Percentiles rank a stretch among this genome's conserved stretches.
phyloP scores from a whole-genome alignment of 1,140 invertebrate genomes.

The Drosophila elegans region DNA sequence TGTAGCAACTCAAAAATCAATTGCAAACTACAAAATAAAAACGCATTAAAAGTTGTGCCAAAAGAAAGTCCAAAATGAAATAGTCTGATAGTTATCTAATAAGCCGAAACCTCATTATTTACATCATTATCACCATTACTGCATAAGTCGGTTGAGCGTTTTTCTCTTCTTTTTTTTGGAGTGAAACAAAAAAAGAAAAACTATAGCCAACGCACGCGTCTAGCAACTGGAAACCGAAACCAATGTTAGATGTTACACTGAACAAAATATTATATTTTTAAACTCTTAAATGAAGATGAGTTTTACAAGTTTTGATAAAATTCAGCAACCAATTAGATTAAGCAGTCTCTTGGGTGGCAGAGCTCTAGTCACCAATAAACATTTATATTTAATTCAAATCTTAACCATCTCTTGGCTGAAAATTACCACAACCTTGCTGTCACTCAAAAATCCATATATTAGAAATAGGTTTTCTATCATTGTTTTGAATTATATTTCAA shows the following conservation, averaged over 20 bases:
- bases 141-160: slow-evolving; percentile 33
- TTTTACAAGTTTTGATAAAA: too few species aligned
- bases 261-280: neutral
- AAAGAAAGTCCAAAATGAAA: slow-evolving; percentile 24
- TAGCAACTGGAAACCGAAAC: slow-evolving; percentile 53
- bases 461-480: too few species aligned
- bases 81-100: slow-evolving; percentile 46
- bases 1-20: neutral
- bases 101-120: slow-evolving; percentile 33
- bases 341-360: too few species aligned
- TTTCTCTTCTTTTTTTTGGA: slow-evolving; percentile 23
- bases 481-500: too few species aligned
- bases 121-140: slow-evolving; percentile 30
- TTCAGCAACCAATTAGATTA: too few species aligned
- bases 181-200: slow-evolving; percentile 32
- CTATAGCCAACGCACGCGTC: slow-evolving; percentile 44
- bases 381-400: too few species aligned
- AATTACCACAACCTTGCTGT: too few species aligned
- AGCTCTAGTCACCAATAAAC: too few species aligned
- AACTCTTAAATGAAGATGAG: neutral
- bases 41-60: slow-evolving; percentile 5
- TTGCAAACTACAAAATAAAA: slow-evolving; percentile 10
- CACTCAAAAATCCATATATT: too few species aligned
- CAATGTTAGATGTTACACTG: slow-evolving; percentile 16
- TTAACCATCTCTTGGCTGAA: too few species aligned